Percentiles rank a stretch among this genome's conserved stretches.
These are phyloP conservation scores for Procambarus virginalis DNA, from an alignment of 1,140 invertebrate genomes.

Conservation along the genomic window DNA sequence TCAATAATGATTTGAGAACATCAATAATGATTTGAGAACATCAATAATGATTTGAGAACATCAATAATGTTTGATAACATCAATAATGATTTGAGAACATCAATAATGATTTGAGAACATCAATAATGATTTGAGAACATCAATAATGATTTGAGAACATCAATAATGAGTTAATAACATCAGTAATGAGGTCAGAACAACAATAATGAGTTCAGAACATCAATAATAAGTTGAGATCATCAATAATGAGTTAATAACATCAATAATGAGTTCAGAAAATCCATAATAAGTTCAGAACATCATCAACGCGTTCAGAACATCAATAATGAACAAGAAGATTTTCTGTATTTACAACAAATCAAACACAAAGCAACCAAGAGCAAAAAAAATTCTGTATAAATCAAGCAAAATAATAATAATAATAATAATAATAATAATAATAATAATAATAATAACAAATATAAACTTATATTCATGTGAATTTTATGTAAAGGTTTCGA, in stretches of 20 bases:
- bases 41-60: background rate
- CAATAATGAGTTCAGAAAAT: background rate
- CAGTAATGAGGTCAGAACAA: background rate
- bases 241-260: background rate
- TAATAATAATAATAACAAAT: no score
- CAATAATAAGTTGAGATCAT: background rate
- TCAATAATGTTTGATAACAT: background rate
- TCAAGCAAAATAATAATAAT: no score
- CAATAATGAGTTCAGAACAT: background rate
- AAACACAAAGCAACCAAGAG: no score
- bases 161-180: constrained; percentile 1
- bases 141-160: no score
- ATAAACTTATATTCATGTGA: no score
- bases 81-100: background rate
- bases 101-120: background rate
- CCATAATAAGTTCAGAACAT: no score
- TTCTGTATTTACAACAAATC: no score
- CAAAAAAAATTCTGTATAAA: no score
- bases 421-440: no score
- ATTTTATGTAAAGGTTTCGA: no score
- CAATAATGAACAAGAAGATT: background rate
- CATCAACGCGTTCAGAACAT: no score
- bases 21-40: background rate
- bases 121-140: no score
- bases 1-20: background rate